Evolutionary conservation across 2,888 invertebrate genomes (phyloP), one percentile per base, ranked within the genome.

Genomic region (Volucella inflata): DNA sequence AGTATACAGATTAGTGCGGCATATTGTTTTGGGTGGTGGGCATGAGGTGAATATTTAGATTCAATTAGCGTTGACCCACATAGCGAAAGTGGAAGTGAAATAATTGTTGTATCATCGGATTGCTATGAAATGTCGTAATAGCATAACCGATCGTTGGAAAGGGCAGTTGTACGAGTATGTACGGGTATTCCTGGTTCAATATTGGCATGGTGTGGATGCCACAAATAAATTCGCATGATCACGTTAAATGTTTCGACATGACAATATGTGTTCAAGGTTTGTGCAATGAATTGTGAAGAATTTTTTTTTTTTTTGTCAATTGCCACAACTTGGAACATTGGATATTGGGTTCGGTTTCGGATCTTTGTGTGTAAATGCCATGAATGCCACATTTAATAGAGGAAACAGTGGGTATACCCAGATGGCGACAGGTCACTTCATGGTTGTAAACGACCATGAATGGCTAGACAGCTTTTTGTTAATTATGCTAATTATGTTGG

Each of bases 81-180:
- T 84, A 84, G 67, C 77, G 80, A 80, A 80, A 80, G 84, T 82
- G 82, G 82, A 82, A 82, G 77, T 75, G 62, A 82, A 82, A 82
- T 82, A 82, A 55, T 50, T 48, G 76, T 80, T 80, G 84, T 68
- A 62, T 84, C 80, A 80, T 76, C 84, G 70, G 21, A 64, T 65
- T 36, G 48, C 55, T 75, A 68, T 57, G 50, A 44, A 46, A 46
- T 84, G 48, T 50, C 70, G 83, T 70, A 79, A 84, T 46, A 11
- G n/a, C 10, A 30, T 17, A 36, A 38, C 16, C 42, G 16, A 48
- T n/a, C 50, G 40, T 14, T 57, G 30, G 16, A 40, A n/a, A n/a
- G n/a, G n/a, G n/a, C n/a, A n/a, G n/a, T 55, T 42, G 17, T 30
- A 51, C n/a, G n/a, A n/a, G n/a, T n/a, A n/a, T n/a, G n/a, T n/a